A percentile compares a stretch with the other conserved stretches of the same genome.
Conservation (phyloP, 2,888 invertebrate genomes). For the Elmis aenea region DNA sequence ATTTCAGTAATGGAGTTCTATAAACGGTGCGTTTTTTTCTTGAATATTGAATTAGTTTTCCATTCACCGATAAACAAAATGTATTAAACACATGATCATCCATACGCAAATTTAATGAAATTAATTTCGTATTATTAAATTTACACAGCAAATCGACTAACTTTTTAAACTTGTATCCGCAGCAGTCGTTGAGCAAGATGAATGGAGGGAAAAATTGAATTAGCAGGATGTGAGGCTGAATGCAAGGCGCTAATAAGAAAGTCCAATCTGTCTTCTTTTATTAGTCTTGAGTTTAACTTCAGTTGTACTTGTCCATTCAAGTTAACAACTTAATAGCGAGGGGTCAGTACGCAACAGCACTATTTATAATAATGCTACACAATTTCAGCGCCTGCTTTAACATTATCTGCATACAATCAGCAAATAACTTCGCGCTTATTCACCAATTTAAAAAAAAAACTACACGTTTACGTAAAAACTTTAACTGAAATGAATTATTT, state of each 20-base stretch:
- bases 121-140: constrained; percentile 15
- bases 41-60: neutral
- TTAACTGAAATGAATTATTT: no score
- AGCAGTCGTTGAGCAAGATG: constrained; percentile 36
- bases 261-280: constrained; percentile 43
- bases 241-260: constrained; percentile 38
- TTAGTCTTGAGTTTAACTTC: constrained; percentile 29
- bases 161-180: constrained; percentile 20
- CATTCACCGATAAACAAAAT: no score
- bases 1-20: constrained; percentile 28
- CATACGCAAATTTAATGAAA: constrained; percentile 1
- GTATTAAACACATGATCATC: no score
- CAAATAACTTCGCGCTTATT: no score
- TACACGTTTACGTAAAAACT: no score
- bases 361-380: no score
- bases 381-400: no score
- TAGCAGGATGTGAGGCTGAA: constrained; percentile 35
- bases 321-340: no score
- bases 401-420: no score
- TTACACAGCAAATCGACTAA: constrained; percentile 7
- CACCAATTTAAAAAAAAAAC: no score
- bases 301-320: no score
- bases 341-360: no score
- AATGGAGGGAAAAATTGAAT: constrained; percentile 37
- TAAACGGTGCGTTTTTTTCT: neutral